These are phyloP conservation scores for Apamea epomidion DNA, from an alignment of 2,888 invertebrate genomes.

Conservation along the genomic window DNA sequence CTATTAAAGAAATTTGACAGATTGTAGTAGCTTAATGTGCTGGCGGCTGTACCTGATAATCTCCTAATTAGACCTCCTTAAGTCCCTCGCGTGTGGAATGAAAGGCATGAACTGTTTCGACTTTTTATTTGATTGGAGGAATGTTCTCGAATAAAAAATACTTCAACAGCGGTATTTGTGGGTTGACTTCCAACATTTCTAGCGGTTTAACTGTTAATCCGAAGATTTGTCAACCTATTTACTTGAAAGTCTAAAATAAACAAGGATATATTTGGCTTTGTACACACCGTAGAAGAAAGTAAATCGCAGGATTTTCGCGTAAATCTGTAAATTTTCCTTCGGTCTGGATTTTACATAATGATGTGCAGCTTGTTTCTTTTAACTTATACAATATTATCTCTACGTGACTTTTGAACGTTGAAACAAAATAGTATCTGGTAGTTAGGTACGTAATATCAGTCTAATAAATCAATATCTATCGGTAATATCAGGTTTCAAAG, in stretches of 20 bases:
- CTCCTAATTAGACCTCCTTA: constrained; percentile 51
- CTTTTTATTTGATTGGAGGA: constrained; percentile 52
- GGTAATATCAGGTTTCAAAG: constrained; percentile 47
- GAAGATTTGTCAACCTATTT: constrained; percentile 40
- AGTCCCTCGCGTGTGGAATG: constrained; percentile 47
- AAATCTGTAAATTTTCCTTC: constrained; percentile 5
- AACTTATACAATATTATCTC: neutral
- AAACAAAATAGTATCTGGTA: constrained; percentile 18
- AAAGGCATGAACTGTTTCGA: constrained; percentile 52
- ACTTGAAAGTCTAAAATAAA: constrained; percentile 27
- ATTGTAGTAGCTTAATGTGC: too few relatives aligned
- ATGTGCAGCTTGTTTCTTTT: constrained; percentile 6
- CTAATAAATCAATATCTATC: constrained; percentile 24
- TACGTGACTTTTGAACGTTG: constrained; percentile 34
- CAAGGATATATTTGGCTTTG: constrained; percentile 28
- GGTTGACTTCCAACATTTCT: constrained; percentile 40
- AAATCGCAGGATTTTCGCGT: constrained; percentile 17
- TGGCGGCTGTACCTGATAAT: constrained; percentile 35
- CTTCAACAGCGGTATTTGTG: constrained; percentile 40
- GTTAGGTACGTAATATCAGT: constrained; percentile 17
- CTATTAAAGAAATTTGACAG: too few relatives aligned
- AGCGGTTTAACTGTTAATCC: constrained; percentile 38
- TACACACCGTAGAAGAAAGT: neutral
- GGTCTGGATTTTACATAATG: constrained; percentile 5
- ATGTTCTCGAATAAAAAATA: constrained; percentile 55